A percentile compares a stretch with the other conserved stretches of the same genome.
Conservation (phyloP, 2,113 vertebrate species). For the Notechis scutatus region DNA sequence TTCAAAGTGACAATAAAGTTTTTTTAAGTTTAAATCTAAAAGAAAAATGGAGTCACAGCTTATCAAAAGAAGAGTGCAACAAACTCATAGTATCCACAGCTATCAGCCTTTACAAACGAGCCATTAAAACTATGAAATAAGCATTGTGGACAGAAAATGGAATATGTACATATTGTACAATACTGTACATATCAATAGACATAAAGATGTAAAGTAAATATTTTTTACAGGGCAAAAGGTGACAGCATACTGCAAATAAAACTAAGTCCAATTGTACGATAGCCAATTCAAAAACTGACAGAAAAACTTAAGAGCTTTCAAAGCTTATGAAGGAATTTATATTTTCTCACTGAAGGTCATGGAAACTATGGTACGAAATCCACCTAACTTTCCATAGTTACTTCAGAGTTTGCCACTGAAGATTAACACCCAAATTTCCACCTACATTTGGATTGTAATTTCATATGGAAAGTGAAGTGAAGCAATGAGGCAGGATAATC, state of each 20-base stretch:
- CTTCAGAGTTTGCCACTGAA: not conserved
- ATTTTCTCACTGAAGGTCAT: not conserved
- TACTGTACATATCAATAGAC: not conserved
- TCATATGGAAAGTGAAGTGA: not conserved
- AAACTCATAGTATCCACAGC: not conserved
- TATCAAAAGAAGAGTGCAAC: not conserved
- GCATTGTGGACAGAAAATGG: not conserved
- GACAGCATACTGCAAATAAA: not conserved
- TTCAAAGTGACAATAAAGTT: too few species aligned
- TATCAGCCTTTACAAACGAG: not conserved
- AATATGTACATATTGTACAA: too few species aligned
- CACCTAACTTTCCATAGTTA: slow-evolving; percentile 9
- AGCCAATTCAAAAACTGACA: not conserved
- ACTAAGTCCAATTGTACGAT: not conserved
- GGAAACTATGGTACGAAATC: not conserved
- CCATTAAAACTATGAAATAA: not conserved
- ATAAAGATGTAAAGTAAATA: not conserved
- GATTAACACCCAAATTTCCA: slow-evolving; percentile 7
- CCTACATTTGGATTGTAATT: not conserved
- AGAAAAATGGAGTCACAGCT: not conserved
- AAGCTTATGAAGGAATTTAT: not conserved
- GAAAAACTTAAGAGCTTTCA: not conserved
- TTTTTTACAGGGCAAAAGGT: slow-evolving; percentile 13
- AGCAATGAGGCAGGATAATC: slow-evolving; percentile 28
- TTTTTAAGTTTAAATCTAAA: not conserved